A percentile compares a stretch with the other conserved stretches of the same genome.
These are phyloP conservation scores for Corbicula japonica DNA, from an alignment of 2,888 invertebrate species.

Conservation along the genomic window DNA sequence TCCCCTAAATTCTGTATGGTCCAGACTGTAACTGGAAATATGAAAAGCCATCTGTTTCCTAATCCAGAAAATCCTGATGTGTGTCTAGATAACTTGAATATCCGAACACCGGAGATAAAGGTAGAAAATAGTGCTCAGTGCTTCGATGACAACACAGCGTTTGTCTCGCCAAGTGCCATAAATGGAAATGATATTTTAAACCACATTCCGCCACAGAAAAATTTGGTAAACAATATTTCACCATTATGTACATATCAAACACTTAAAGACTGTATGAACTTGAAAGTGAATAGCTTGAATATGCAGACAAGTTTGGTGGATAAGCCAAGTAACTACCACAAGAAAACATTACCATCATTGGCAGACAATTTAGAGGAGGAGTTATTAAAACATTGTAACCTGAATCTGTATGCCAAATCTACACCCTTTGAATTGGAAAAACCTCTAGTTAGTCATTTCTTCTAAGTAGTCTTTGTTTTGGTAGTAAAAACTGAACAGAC, in stretches of 20 bases:
- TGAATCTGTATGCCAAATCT: conserved; percentile 31
- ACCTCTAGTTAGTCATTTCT: too few species aligned
- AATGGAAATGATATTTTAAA: neutral
- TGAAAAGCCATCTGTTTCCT: neutral
- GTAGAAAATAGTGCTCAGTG: conserved; percentile 47
- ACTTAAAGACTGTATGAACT: conserved; percentile 22
- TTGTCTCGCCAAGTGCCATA: conserved; percentile 32
- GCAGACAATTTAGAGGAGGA: conserved; percentile 48
- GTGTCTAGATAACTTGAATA: conserved; percentile 39
- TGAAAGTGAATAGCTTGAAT: conserved; percentile 11
- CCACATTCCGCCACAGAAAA: neutral
- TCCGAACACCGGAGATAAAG: conserved; percentile 51
- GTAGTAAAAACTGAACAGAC: too few species aligned
- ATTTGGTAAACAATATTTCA: conserved; percentile 10
- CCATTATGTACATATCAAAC: conserved; percentile 36
- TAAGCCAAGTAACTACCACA: conserved; percentile 15
- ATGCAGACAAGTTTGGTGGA: conserved; percentile 12
- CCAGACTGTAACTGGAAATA: conserved; percentile 22
- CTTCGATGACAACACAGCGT: conserved; percentile 46
- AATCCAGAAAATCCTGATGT: conserved; percentile 23
- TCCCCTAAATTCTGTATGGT: conserved; percentile 38
- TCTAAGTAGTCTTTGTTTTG: too few species aligned
- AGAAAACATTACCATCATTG: conserved; percentile 48
- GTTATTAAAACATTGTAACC: conserved; percentile 39
- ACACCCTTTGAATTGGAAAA: conserved; percentile 28